Percentiles rank a stretch among this genome's conserved stretches.
phyloP scores from a whole-genome alignment of 2,113 vertebrate species.

The Dendropsophus ebraccatus region DNA sequence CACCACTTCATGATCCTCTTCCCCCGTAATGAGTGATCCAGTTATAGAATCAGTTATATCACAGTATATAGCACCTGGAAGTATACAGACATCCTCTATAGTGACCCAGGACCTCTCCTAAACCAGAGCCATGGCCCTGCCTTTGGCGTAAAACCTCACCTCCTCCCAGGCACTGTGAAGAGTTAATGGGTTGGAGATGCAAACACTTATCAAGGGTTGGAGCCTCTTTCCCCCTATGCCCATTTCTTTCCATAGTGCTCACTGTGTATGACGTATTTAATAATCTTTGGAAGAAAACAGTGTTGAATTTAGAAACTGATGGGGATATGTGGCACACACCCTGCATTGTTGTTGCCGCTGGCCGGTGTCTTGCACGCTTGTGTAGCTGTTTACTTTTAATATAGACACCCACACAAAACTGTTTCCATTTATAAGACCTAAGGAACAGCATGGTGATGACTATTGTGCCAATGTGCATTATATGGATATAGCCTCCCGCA shows the following conservation, averaged over 20 bases:
- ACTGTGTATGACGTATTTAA: constrained; percentile 1
- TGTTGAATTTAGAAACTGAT: not conserved
- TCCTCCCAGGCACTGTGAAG: too few species aligned
- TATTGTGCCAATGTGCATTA: not conserved
- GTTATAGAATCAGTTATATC: too few species aligned
- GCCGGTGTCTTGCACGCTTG: not conserved
- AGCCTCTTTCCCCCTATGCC: not conserved
- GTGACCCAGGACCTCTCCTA: too few species aligned
- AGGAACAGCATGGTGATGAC: not conserved
- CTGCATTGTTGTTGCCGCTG: not conserved
- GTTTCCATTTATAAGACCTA: not conserved
- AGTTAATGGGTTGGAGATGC: not conserved
- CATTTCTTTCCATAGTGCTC: not conserved
- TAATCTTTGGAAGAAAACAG: not conserved
- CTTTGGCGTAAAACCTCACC: too few species aligned
- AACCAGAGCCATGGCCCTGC: too few species aligned
- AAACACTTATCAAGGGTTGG: not conserved
- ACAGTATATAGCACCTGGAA: too few species aligned
- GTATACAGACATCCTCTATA: too few species aligned
- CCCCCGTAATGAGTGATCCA: too few species aligned
- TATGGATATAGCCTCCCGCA: not conserved
- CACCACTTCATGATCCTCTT: too few species aligned
- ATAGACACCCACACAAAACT: not conserved
- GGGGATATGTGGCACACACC: not conserved
- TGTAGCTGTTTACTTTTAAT: constrained; percentile 15